Conservation (phyloP, 2,113 vertebrate genomes). For the Phainopepla nitens region DNA sequence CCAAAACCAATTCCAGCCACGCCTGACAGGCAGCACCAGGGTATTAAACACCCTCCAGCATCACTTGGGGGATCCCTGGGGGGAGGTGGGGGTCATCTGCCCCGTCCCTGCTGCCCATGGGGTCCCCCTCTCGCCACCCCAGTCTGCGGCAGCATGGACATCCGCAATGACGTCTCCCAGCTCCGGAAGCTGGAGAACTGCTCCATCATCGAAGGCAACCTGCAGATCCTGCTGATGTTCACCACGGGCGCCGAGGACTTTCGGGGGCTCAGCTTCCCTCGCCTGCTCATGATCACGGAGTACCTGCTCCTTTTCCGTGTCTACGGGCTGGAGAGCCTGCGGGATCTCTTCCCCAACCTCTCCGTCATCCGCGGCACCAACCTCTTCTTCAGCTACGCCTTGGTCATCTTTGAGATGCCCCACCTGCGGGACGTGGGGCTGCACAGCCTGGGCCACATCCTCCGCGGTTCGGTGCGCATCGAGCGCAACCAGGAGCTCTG, state of each 20-base stretch:
- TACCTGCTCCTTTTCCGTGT: constrained; percentile 81
- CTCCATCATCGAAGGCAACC: constrained; percentile 77
- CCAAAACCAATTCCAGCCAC: not conserved
- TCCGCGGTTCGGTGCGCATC: constrained; percentile 70
- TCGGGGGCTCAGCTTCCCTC: constrained; percentile 73
- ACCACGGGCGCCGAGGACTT: constrained; percentile 74
- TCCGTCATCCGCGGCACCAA: constrained; percentile 72
- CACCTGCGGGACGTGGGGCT: constrained; percentile 77
- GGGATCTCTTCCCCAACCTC: constrained; percentile 80
- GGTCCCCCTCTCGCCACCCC: not conserved
- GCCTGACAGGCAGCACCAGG: not conserved
- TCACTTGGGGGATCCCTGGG: not conserved
- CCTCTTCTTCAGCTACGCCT: constrained; percentile 78
- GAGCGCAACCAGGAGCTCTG: constrained; percentile 83
- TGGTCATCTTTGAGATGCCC: constrained; percentile 82
- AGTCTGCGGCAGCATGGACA: constrained; percentile 83
- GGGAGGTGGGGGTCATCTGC: not conserved
- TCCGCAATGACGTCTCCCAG: constrained; percentile 75
- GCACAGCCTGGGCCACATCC: constrained; percentile 65
- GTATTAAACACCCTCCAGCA: accelerated
- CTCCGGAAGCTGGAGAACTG: constrained; percentile 78
- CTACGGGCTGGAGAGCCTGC: constrained; percentile 77
- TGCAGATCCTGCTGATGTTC: constrained; percentile 82
- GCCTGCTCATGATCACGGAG: constrained; percentile 78
- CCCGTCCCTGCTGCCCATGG: accelerated